A percentile compares a stretch with the other conserved stretches of the same genome.
Evolutionary conservation across 1,140 invertebrate genomes (phyloP).

Genomic region (Lepidostoma basale): DNA sequence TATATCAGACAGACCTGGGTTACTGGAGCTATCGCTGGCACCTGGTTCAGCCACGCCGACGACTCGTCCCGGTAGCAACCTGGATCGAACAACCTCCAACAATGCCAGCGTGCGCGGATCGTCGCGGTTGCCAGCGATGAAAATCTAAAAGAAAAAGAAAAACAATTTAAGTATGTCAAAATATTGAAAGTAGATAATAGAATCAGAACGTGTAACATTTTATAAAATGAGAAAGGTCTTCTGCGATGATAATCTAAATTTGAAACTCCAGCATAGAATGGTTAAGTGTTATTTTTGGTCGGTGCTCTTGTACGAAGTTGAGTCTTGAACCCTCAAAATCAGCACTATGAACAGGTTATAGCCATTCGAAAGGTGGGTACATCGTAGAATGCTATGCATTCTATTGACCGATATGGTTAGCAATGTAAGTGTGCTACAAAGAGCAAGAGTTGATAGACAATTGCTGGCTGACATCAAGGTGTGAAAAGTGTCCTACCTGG

Average conservation of each 20-base stretch:
- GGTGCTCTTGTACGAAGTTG: neutral
- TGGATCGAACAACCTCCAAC: constrained; percentile 68
- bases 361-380: too few relatives aligned
- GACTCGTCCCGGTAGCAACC: constrained; percentile 73
- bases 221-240: neutral
- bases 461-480: too few relatives aligned
- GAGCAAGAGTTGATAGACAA: too few relatives aligned
- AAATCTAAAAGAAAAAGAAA: constrained; percentile 61
- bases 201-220: neutral
- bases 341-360: too few relatives aligned
- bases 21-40: constrained; percentile 53
- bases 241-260: too few relatives aligned
- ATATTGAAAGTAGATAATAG: neutral
- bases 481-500: too few relatives aligned
- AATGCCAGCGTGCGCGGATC: constrained; percentile 71
- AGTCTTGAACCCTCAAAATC: too few relatives aligned
- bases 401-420: too few relatives aligned
- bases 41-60: constrained; percentile 69
- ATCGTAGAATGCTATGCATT: too few relatives aligned
- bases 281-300: neutral
- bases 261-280: neutral
- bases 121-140: constrained; percentile 68
- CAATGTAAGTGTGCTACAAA: too few relatives aligned
- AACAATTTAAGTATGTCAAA: neutral
- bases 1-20: constrained; percentile 58